Conservation (phyloP, 2,113 vertebrate species). For the Python bivittatus region DNA sequence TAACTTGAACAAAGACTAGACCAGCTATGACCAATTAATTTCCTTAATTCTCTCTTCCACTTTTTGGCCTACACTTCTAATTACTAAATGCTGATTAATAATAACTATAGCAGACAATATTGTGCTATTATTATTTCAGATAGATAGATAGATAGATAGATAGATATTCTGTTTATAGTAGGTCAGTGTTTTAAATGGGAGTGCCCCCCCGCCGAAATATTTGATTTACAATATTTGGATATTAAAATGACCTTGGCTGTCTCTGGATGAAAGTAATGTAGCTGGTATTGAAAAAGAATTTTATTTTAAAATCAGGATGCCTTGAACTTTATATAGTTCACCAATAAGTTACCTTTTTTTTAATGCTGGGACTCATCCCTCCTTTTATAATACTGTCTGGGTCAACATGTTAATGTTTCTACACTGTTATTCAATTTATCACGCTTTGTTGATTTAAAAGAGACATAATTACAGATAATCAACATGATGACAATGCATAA, state of each 20-base stretch:
- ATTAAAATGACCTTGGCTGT: neutral
- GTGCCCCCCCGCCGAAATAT: neutral
- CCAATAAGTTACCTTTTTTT: neutral
- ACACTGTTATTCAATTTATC: neutral
- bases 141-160: neutral
- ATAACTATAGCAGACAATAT: neutral
- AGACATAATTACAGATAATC: neutral
- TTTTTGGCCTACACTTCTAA: neutral
- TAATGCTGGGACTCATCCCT: neutral
- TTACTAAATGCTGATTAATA: neutral
- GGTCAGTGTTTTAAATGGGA: neutral
- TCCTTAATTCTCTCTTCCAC: neutral
- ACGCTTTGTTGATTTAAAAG: neutral
- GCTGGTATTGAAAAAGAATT: neutral
- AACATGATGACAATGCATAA: neutral
- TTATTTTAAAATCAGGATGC: neutral
- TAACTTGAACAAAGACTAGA: neutral
- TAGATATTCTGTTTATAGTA: too few relatives aligned
- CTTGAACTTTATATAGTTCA: neutral
- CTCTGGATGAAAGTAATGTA: neutral
- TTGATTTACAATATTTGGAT: neutral
- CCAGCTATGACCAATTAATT: neutral
- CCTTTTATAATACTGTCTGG: neutral
- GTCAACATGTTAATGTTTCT: neutral
- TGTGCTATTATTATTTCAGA: neutral